Evolutionary conservation across 2,888 invertebrate genomes (phyloP), one percentile per base, ranked within the genome.

Genomic region (Nebria brevicollis): DNA sequence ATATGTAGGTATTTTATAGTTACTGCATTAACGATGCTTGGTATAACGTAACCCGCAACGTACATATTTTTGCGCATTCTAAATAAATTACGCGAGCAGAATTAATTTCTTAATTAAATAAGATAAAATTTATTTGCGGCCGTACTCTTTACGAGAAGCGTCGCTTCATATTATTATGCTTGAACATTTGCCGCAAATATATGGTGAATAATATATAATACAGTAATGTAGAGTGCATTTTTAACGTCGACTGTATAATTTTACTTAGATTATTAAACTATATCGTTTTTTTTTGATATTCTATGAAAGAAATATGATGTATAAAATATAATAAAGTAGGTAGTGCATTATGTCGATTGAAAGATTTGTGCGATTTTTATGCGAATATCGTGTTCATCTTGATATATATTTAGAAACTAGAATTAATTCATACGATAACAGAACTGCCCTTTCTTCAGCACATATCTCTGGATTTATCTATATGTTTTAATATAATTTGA

Each of bases 401-500:
- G 42, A 76, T 66, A 76, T 73, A 73, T 20, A 73, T 54, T 54
- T 20, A 73, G 54, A 65, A 75, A 25, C 43, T 15, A 42, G 43
- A 41, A 15, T 42, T 54, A 54, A 54, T 54, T 54, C 13, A 54
- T 77, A 70, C 20, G 70, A 43, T 26, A 77, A 77, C 65, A 77
- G 65, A 34, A 70, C 70, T 64, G 65, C 72, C 72, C 54, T 54
- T 77, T 72, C 72, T 77, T 77, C 77, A 72, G 34, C 54, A 72
- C 41, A 72, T 77, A 68, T 77, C 25, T 77, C 1, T 68, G 68
- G 72, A 77, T 77, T 77, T 77, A 77, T 77, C 72, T 72, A 72
- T 72, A 72, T 72, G 72, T 77, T 77, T 77, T 77, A 77, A 77
- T 77, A 77, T 77, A 77, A 77, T 77, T 77, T 77, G 54, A 77